Evolutionary conservation across 1,140 invertebrate species (phyloP), one percentile per base, ranked within the genome.

Genomic region (Oedothorax gibbosus): DNA sequence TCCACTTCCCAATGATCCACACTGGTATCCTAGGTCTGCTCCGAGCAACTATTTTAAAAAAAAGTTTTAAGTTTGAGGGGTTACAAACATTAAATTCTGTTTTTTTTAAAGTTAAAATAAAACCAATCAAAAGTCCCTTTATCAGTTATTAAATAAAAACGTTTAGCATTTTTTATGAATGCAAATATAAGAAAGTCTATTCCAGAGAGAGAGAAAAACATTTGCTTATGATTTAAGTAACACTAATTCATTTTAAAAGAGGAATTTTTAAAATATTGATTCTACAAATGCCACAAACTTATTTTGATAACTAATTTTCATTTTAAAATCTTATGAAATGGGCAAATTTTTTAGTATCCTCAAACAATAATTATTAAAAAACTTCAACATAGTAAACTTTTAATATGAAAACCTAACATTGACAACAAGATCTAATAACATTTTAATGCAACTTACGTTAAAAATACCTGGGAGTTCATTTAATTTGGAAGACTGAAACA

Each of bases 1-100:
- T 49, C 90, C 91, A 64, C 88, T 88, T 0, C 89, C 89, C 54
- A 91, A 69, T 8, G 91, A 89, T 20, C 90, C 91, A 87, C 91
- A 91, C 2, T 88, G 86, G 83, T 89, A 91, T 69, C 88, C 88
- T 4, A 89, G 79, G 14, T 83, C 75, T 10, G 87, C 90, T 11
- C 90, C 90, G 66, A 65, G 62, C 7, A 88, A 51, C 87, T 87
- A 56, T 49, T 62, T 20, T 12, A 66, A 66, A 66, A 66, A 9
- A 66, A 20, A 49, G 5, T 35, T 35, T 35, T 35, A 35, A 35
- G 5, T 1, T 35, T 35, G 35, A 35, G 35, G 5, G 5, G 35
- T 35, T 35, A 35, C 35, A 35, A 35, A 35, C 35, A 35, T 5
- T n/a, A n/a, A n/a, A n/a, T n/a, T n/a, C n/a, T n/a, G n/a, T n/a